Conservation (phyloP, 2,797 vertebrate species). For the Buphagus erythrorhynchus region DNA sequence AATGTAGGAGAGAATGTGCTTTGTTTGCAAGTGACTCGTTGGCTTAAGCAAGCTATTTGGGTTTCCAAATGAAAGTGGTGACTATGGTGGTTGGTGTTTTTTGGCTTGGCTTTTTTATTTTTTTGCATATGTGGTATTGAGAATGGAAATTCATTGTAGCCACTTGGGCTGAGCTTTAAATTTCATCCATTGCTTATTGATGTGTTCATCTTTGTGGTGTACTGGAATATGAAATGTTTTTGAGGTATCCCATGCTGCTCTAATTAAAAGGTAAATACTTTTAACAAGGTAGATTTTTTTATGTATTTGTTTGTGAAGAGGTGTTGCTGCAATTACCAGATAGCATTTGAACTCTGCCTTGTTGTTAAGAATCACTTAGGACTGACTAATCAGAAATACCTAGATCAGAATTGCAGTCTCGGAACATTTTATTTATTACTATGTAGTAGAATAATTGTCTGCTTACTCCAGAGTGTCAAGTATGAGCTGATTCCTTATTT, state of each 20-base stretch:
- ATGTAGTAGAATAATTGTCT: background rate
- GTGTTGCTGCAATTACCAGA: background rate
- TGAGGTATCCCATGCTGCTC: background rate
- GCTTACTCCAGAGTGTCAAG: background rate
- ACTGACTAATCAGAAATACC: conserved; percentile 8
- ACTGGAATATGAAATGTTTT: background rate
- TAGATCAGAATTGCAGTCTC: background rate
- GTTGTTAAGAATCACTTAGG: background rate
- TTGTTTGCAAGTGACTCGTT: conserved; percentile 13
- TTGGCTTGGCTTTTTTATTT: background rate
- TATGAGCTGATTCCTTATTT: background rate
- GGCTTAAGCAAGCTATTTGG: background rate
- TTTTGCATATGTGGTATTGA: background rate
- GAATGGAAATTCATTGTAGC: background rate
- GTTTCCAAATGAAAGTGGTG: conserved; percentile 29
- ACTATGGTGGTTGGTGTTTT: background rate
- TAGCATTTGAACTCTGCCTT: background rate
- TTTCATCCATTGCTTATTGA: background rate
- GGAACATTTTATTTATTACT: background rate
- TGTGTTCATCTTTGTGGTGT: background rate
- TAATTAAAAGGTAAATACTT: background rate
- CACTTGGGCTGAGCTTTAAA: background rate
- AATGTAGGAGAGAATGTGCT: conserved; percentile 52
- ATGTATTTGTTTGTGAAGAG: background rate
- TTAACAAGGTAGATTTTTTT: background rate